A percentile compares a stretch with the other conserved stretches of the same genome.
Evolutionary conservation across 2,888 invertebrate genomes (phyloP).

Genomic region (Epinotia demarniana): DNA sequence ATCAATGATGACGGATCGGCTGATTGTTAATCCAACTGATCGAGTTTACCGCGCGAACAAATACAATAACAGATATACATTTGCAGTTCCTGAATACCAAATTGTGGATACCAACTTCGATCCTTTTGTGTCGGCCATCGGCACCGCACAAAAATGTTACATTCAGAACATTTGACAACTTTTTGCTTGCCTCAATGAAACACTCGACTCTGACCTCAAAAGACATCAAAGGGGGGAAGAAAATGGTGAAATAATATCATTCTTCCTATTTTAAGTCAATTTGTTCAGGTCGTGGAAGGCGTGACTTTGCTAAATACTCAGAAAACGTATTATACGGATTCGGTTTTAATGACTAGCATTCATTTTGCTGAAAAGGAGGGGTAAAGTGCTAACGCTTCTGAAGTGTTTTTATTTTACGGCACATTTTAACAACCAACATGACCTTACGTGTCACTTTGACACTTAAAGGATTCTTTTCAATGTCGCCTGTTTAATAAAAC

Average conservation of each 20-base stretch:
- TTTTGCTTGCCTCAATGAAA: slow-evolving; percentile 24
- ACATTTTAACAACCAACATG: neutral
- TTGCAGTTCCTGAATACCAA: slow-evolving; percentile 5
- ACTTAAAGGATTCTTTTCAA: neutral
- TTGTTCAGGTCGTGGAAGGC: slow-evolving; percentile 7
- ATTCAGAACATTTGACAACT: slow-evolving; percentile 16
- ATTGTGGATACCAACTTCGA: slow-evolving; percentile 6
- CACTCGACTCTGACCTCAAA: slow-evolving; percentile 25
- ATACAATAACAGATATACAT: slow-evolving; percentile 8
- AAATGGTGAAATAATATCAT: slow-evolving; percentile 25
- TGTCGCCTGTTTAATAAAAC: no score
- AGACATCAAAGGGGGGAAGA: slow-evolving; percentile 17
- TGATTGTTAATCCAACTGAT: slow-evolving; percentile 25
- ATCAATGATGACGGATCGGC: slow-evolving; percentile 32
- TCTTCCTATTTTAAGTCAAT: slow-evolving; percentile 24
- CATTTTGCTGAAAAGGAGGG: neutral
- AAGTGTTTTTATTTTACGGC: slow-evolving; percentile 10
- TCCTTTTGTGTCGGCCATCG: neutral
- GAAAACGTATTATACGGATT: neutral
- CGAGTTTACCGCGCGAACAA: slow-evolving; percentile 35
- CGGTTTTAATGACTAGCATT: slow-evolving; percentile 10
- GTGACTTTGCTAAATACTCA: slow-evolving; percentile 11
- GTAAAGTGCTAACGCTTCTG: slow-evolving; percentile 1
- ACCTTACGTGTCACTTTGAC: neutral
- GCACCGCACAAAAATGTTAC: slow-evolving; percentile 1